Evolutionary conservation across 2,797 vertebrate genomes (phyloP).

Genomic region (Intellagama lesueurii): DNA sequence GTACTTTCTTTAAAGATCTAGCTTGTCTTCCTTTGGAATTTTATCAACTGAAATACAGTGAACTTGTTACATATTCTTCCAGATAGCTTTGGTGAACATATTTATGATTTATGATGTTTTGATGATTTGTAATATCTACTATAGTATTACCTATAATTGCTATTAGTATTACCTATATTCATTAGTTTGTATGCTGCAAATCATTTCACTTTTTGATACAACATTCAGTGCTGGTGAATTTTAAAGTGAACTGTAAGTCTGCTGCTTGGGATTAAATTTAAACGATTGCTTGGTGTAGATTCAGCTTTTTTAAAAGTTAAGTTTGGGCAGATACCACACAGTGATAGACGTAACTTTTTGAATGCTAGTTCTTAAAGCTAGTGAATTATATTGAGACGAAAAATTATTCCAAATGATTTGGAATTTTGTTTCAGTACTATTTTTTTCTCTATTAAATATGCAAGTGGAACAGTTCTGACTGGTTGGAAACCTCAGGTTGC

Average conservation of each 20-base stretch:
- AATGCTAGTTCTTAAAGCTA: not conserved
- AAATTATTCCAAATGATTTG: not conserved
- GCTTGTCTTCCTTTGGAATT: not conserved
- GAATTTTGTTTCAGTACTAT: not conserved
- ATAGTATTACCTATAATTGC: not conserved
- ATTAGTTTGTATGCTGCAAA: not conserved
- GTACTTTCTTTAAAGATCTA: conserved; percentile 61
- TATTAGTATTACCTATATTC: too few species aligned
- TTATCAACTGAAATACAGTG: not conserved
- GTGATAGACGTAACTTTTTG: not conserved
- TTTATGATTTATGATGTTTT: not conserved
- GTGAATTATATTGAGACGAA: not conserved
- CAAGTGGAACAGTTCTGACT: too few species aligned
- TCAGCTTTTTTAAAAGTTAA: not conserved
- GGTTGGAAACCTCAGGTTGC: too few species aligned
- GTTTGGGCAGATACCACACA: not conserved
- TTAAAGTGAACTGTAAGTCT: not conserved
- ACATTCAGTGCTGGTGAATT: not conserved
- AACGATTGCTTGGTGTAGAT: not conserved
- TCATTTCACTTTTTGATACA: not conserved
- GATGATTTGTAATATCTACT: not conserved
- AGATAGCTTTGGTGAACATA: too few species aligned
- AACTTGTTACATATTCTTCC: not conserved
- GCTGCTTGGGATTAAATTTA: not conserved
- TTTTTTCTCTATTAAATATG: too few species aligned